Evolutionary conservation across 2,797 vertebrate species (phyloP).

Genomic region (Macrochelys suwanniensis): DNA sequence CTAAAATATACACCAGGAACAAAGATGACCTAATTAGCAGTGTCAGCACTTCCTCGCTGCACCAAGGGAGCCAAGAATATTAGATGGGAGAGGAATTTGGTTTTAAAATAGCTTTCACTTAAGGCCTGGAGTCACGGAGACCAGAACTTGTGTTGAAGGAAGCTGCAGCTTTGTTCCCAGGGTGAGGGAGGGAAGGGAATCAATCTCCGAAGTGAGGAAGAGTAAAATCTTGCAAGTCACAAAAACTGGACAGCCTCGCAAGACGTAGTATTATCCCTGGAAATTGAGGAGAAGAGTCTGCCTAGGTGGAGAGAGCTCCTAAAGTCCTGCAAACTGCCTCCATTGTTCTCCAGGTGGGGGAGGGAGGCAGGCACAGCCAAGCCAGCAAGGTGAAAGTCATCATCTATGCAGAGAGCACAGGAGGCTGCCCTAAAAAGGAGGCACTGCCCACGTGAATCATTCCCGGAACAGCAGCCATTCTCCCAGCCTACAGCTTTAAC

Average conservation of each 20-base stretch:
- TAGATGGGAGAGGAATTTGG: not conserved
- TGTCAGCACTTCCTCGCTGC: not conserved
- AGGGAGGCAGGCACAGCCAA: not conserved
- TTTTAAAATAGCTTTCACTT: not conserved
- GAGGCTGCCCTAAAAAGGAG: not conserved
- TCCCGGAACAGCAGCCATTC: too few species aligned
- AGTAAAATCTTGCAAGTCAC: not conserved
- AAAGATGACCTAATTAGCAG: conserved; percentile 76
- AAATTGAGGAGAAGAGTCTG: not conserved
- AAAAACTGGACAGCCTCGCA: not conserved
- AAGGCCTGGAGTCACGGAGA: not conserved
- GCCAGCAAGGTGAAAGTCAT: not conserved
- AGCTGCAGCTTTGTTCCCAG: not conserved
- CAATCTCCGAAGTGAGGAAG: not conserved
- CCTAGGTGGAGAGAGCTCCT: not conserved
- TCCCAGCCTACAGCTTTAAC: not conserved
- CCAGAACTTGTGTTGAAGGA: not conserved
- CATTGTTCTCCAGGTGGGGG: not conserved
- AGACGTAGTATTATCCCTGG: not conserved
- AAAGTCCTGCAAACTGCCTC: not conserved
- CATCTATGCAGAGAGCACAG: not conserved
- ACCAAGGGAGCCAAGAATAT: not conserved
- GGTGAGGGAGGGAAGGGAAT: not conserved
- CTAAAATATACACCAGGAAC: not conserved
- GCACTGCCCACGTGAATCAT: not conserved